A percentile compares a stretch with the other conserved stretches of the same genome.
phyloP scores from a whole-genome alignment of 2,888 invertebrate species.

The Drosophila melanosoma region DNA sequence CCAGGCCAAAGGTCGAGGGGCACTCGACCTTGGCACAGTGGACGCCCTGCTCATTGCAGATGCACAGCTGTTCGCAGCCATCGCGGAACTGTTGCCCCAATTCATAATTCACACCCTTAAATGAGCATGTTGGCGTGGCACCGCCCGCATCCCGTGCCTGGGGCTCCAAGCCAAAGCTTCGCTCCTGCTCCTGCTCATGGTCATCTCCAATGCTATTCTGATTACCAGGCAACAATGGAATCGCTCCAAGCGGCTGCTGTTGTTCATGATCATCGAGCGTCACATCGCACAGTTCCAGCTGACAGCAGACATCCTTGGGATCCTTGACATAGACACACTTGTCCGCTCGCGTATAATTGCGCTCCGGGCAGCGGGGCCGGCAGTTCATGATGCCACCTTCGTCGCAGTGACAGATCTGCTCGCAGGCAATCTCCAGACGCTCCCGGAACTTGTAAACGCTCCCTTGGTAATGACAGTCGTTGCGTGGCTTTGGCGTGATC shows the following conservation, averaged over 20 bases:
- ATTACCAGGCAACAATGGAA: conserved; percentile 57
- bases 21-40: conserved; percentile 93
- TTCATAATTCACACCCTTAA: conserved; percentile 81
- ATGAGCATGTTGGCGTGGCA: conserved; percentile 66
- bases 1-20: conserved; percentile 93
- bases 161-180: conserved; percentile 70
- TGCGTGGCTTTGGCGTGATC: conserved; percentile 74
- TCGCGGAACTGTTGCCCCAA: conserved; percentile 92
- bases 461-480: conserved; percentile 86
- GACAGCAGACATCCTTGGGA: conserved; percentile 93
- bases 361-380: conserved; percentile 88
- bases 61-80: conserved; percentile 92
- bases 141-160: conserved; percentile 76
- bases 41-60: conserved; percentile 89
- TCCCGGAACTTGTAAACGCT: conserved; percentile 90
- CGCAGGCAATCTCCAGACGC: conserved; percentile 92
- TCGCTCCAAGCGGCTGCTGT: conserved; percentile 49
- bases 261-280: conserved; percentile 91
- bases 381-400: conserved; percentile 90
- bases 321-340: conserved; percentile 93
- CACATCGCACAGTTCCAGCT: conserved; percentile 93
- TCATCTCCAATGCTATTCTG: conserved; percentile 71
- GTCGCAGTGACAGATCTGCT: conserved; percentile 91
- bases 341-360: conserved; percentile 87
- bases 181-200: conserved; percentile 40